phyloP scores from a whole-genome alignment of 2,797 vertebrate genomes.

The Coracias cyanogaster region DNA sequence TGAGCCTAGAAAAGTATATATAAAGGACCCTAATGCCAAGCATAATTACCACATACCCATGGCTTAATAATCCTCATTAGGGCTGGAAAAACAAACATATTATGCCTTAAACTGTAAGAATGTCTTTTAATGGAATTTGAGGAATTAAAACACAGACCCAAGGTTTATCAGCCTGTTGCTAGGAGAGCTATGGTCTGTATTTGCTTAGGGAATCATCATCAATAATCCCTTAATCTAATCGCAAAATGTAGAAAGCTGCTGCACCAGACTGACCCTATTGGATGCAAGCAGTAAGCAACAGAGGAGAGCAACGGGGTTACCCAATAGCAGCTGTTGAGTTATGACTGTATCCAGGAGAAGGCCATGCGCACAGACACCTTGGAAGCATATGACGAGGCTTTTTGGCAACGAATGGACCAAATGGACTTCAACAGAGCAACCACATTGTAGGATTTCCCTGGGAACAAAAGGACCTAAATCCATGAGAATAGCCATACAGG shows the following conservation, averaged over 20 bases:
- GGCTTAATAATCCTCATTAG: conserved; percentile 57
- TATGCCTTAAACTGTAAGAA: conserved; percentile 56
- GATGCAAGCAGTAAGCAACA: conserved; percentile 53
- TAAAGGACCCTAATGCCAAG: conserved; percentile 6
- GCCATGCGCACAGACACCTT: background rate
- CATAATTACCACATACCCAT: background rate
- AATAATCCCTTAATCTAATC: conserved; percentile 74
- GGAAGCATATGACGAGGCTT: background rate
- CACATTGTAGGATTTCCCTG: background rate
- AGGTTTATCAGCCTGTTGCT: conserved; percentile 65
- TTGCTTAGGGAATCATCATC: conserved; percentile 61
- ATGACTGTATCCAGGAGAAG: conserved; percentile 33
- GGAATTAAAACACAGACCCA: conserved; percentile 58
- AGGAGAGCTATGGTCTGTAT: background rate
- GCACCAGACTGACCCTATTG: conserved; percentile 55
- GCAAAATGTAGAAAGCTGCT: conserved; percentile 52
- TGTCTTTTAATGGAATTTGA: conserved; percentile 65
- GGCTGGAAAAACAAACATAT: conserved; percentile 63
- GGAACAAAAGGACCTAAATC: background rate
- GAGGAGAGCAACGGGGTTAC: background rate
- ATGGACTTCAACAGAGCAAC: background rate
- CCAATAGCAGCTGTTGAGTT: conserved; percentile 37
- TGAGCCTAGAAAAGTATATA: background rate
- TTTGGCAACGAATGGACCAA: background rate
- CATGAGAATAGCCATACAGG: background rate